Conservation (phyloP, 2,113 vertebrate genomes). For the Arvicanthis niloticus region DNA sequence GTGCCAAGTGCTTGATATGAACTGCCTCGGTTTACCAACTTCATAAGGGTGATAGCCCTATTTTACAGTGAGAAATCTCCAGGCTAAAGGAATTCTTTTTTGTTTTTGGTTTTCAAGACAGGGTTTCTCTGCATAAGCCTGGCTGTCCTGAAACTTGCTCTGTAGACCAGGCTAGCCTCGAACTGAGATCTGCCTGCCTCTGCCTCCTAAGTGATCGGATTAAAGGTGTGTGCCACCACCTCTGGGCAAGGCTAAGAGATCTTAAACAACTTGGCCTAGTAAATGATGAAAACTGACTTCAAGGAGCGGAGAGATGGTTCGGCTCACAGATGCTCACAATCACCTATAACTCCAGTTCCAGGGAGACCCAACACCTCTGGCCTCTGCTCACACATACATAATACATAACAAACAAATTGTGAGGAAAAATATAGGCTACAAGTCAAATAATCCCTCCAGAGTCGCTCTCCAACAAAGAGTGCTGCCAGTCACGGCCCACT, state of each 20-base stretch:
- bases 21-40: neutral
- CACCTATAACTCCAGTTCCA: neutral
- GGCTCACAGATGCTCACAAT: neutral
- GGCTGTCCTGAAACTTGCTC: neutral
- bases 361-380: neutral
- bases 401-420: neutral
- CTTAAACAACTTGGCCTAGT: neutral
- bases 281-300: neutral
- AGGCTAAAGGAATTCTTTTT: neutral
- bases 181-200: neutral
- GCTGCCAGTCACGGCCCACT: fast-evolving
- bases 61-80: constrained; percentile 35
- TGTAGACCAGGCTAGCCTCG: neutral
- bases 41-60: neutral
- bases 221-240: neutral
- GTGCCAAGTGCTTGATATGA: neutral
- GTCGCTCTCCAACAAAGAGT: neutral
- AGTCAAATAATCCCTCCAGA: neutral
- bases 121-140: neutral
- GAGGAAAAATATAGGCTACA: neutral
- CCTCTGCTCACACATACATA: neutral
- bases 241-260: neutral
- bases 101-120: neutral
- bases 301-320: neutral
- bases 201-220: neutral